phyloP scores from a whole-genome alignment of 2,888 invertebrate genomes.

The Epicampocera succincta region DNA sequence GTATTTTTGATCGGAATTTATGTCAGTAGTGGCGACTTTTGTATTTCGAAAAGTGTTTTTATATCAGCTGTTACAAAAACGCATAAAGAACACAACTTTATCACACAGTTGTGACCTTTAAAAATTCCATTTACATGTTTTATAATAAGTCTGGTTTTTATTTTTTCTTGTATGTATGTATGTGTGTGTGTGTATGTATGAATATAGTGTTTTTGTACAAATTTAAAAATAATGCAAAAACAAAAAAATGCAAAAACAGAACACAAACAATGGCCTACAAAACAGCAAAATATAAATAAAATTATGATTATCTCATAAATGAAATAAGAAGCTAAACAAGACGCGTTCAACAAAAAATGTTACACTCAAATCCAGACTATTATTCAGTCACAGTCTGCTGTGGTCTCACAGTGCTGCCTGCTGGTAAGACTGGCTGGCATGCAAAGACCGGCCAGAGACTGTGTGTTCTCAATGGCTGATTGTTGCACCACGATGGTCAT shows the following conservation, averaged over 20 bases:
- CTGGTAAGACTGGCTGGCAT: neutral
- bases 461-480: conserved; percentile 20
- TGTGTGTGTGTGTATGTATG: too few species aligned
- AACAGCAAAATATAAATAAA: conserved; percentile 46
- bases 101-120: conserved; percentile 54
- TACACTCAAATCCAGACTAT: conserved; percentile 23
- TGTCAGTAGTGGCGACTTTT: neutral
- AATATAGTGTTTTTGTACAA: neutral
- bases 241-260: neutral
- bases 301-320: conserved; percentile 61
- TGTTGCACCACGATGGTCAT: conserved; percentile 47
- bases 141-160: conserved; percentile 43
- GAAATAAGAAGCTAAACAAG: conserved; percentile 46
- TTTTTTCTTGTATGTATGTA: too few species aligned
- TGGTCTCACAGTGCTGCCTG: neutral
- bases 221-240: conserved; percentile 28
- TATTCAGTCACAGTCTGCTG: conserved; percentile 27
- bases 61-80: conserved; percentile 31
- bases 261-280: conserved; percentile 57
- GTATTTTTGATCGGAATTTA: neutral
- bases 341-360: conserved; percentile 28
- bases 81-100: conserved; percentile 33
- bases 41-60: neutral
- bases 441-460: neutral
- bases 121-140: conserved; percentile 60